A percentile compares a stretch with the other conserved stretches of the same genome.
phyloP scores from a whole-genome alignment of 2,888 invertebrate genomes.

The Andrena minutula region DNA sequence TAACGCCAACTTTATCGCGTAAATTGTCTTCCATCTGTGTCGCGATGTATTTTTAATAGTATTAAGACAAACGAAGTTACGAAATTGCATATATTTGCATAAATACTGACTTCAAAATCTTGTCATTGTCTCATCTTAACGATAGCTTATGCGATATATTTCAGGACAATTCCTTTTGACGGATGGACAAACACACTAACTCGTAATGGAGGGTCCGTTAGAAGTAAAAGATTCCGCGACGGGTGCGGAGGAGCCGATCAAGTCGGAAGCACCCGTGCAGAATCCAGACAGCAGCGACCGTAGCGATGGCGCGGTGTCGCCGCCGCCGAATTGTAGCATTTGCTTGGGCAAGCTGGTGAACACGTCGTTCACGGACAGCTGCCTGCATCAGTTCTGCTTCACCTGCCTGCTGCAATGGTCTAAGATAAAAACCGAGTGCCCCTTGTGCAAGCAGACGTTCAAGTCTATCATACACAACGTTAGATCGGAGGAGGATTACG shows the following conservation, averaged over 20 bases:
- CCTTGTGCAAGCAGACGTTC: constrained; percentile 96
- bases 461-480: constrained; percentile 97
- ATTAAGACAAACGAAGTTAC: background rate
- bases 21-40: background rate
- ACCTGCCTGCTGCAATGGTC: constrained; percentile 97
- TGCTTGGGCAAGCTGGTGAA: constrained; percentile 95
- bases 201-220: constrained; percentile 66
- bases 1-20: background rate
- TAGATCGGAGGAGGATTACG: constrained; percentile 94
- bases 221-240: constrained; percentile 59
- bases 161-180: constrained; percentile 49
- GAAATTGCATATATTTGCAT: background rate
- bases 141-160: constrained; percentile 12
- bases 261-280: constrained; percentile 80
- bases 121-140: background rate
- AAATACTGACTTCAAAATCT: too few relatives aligned
- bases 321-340: constrained; percentile 96
- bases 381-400: constrained; percentile 97
- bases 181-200: constrained; percentile 32
- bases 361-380: constrained; percentile 96
- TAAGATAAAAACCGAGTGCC: constrained; percentile 97
- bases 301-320: constrained; percentile 87
- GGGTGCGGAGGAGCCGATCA: constrained; percentile 76
- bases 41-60: background rate
- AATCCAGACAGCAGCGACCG: constrained; percentile 86